Evolutionary conservation across 2,113 vertebrate species (phyloP).

Genomic region (Mastomys coucha): DNA sequence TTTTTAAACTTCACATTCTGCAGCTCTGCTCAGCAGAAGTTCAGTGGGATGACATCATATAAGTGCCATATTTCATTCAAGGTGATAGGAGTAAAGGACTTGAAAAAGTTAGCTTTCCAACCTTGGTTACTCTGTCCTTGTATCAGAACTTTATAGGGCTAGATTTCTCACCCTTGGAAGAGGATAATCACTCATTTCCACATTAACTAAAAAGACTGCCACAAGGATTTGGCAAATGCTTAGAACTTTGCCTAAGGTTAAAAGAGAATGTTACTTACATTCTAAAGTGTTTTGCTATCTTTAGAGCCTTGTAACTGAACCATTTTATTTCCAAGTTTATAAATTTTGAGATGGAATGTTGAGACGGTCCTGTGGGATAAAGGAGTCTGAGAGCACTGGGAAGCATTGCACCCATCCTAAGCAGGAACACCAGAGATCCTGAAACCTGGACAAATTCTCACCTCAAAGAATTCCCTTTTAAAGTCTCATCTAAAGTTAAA

Average conservation of each 20-base stretch:
- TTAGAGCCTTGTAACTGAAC: background rate
- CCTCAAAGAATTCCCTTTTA: constrained; percentile 44
- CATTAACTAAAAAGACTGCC: constrained; percentile 36
- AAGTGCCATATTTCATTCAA: constrained; percentile 69
- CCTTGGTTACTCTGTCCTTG: background rate
- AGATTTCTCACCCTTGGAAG: constrained; percentile 25
- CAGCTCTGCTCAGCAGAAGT: constrained; percentile 45
- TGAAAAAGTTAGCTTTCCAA: background rate
- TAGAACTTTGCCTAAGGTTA: background rate
- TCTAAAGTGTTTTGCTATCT: constrained; percentile 51
- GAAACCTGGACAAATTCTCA: constrained; percentile 54
- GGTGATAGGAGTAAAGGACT: background rate
- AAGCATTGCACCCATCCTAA: background rate
- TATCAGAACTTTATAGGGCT: background rate
- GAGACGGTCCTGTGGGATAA: constrained; percentile 1
- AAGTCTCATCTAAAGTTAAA: constrained; percentile 56
- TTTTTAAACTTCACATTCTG: constrained; percentile 59
- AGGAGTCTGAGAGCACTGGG: constrained; percentile 29
- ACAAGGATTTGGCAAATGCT: constrained; percentile 13
- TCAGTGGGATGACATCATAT: constrained; percentile 46
- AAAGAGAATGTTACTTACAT: constrained; percentile 12
- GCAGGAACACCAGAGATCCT: constrained; percentile 46
- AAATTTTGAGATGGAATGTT: constrained; percentile 35
- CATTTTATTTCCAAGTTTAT: constrained; percentile 59
- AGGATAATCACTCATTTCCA: constrained; percentile 27